Evolutionary conservation across 2,888 invertebrate species (phyloP), one percentile per base, ranked within the genome.

Genomic region (Clostera curtula): DNA sequence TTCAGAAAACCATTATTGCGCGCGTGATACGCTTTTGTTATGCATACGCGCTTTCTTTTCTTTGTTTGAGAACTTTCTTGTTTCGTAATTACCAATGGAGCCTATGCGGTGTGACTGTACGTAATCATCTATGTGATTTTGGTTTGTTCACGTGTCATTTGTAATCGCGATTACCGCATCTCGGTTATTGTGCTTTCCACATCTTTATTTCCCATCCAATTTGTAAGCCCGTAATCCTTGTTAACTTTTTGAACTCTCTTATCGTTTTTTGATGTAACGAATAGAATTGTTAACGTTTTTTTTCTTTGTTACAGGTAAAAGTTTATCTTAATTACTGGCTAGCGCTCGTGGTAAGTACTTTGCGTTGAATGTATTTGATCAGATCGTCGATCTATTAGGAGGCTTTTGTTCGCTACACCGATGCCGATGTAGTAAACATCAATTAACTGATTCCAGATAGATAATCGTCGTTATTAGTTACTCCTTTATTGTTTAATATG

Each of bases 401-500:
- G 57, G 49, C 24, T 37, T 36, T 40, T 19, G 16, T 51, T 31
- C 40, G 38, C 33, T 46, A 43, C 53, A 50, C 53, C 49, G n/a
- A n/a, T 49, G 51, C 52, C 56, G 55, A 54, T 77, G 74, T 64
- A 55, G 75, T 69, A 71, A 79, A 76, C 73, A 65, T 62, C 77
- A 82, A 80, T 83, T 83, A 82, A 62, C 59, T 63, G 82, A 79
- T 80, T 72, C 63, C 48, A 64, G 57, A 66, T 62, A 72, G 76
- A 80, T 82, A 76, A 79, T 75, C 67, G 61, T 59, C 55, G 60
- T 66, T 71, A 79, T 76, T 71, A 75, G 73, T 71, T 74, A 69
- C 64, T 68, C 31, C 49, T 51, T 71, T 79, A 79, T 80, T 80
- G 80, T 82, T 80, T 74, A 76, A 76, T 79, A 80, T 71, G 74